Base-by-base conservation (phyloP, 2,113 vertebrate genomes). In the Nicator chloris region DNA sequence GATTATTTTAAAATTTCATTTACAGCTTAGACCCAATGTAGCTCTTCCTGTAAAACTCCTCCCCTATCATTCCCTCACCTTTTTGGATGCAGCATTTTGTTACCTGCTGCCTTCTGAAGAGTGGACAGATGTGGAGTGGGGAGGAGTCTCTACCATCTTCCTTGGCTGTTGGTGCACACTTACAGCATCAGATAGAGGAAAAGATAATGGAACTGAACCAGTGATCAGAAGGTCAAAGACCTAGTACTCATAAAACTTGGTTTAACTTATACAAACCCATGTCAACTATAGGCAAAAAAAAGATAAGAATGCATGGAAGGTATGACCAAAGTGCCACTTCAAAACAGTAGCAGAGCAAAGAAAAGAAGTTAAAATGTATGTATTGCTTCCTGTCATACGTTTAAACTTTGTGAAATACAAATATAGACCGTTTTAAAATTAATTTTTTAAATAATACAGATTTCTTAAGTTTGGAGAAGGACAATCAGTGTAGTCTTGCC, bases 61-160 rank as follows among this genome's bases (percentile, higher is more conserved):
- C 22, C 10, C 9, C 15, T 45, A 2, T 1, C 3, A 13, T 50
- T 50, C 9, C 33, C 6, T 83, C 30, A 50, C 8, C 13, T 44
- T 28, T 72, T 71, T 51, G 16, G 15, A 69, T 26, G 27, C 17
- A 35, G 7, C 1, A 21, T 35, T 73, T 65, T 59, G 4, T 68
- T 80, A 31, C 56, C 26, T 49, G 9, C 10, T 90, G 31, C 39
- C 22, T 82, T 2, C 24, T 39, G 23, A 39, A 31, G 13, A 65
- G 8, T 16, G 23, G 92, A 54, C 13, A 61, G 66, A n/a, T 0
- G 0, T 4, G 26, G 39, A 60, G 13, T 10, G 3, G 3, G 15
- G 7, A 51, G 13, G 8, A 69, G 15, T 7, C 4, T 42, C 42
- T 72, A 7, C 9, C 9, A 4, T 76, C 8, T 47, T 45, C 7